phyloP scores from a whole-genome alignment of 2,797 vertebrate species.

The Notolabrus celidotus region DNA sequence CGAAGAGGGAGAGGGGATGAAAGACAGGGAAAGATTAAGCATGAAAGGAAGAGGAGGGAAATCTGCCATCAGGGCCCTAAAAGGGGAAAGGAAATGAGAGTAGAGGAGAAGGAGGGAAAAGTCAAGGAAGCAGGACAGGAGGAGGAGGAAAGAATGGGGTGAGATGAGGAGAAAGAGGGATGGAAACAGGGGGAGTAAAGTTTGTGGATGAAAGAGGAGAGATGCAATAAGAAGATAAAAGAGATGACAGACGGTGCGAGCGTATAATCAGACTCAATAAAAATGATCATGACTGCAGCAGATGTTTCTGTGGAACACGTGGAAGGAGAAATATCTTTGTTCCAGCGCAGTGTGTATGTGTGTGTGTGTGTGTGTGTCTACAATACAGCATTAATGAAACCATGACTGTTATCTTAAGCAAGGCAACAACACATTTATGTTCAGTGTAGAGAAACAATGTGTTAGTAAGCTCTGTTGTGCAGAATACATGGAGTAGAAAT shows the following conservation, averaged over 20 bases:
- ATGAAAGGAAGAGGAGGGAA: constrained; percentile 45
- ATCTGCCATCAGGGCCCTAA: constrained; percentile 37
- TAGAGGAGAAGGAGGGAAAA: constrained; percentile 1
- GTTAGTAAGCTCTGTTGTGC: too few relatives aligned
- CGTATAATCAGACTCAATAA: constrained; percentile 21
- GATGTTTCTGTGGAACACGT: constrained; percentile 20
- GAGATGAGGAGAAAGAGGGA: constrained; percentile 6
- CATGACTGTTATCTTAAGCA: constrained; percentile 9
- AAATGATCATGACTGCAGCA: constrained; percentile 25
- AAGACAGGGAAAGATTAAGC: constrained; percentile 54
- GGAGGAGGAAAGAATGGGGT: not conserved
- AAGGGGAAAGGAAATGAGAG: constrained; percentile 19
- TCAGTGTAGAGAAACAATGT: too few relatives aligned
- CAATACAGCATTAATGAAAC: constrained; percentile 34
- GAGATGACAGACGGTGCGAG: constrained; percentile 14
- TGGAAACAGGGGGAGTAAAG: not conserved
- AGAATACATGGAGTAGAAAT: too few relatives aligned
- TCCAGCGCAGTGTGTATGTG: not conserved
- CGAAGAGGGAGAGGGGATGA: constrained; percentile 26
- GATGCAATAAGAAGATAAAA: constrained; percentile 24
- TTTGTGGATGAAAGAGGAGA: not conserved
- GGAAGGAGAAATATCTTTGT: constrained; percentile 21
- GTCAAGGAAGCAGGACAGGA: not conserved
- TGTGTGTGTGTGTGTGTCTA: constrained; percentile 9
- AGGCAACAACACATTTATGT: constrained; percentile 12